phyloP scores from a whole-genome alignment of 2,888 invertebrate species.

The Yponomeuta plumbellus region DNA sequence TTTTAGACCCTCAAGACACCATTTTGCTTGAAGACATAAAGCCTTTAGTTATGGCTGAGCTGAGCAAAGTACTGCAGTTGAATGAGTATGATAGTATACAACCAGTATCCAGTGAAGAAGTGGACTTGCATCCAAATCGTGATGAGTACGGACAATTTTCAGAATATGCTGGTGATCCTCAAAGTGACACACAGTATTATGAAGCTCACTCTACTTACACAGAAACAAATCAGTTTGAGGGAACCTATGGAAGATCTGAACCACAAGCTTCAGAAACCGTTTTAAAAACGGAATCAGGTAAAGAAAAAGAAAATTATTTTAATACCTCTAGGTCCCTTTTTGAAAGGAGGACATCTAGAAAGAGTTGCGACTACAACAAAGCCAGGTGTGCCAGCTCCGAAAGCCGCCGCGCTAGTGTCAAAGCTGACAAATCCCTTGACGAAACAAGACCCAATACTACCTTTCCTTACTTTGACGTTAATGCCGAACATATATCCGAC shows the following conservation, averaged over 20 bases:
- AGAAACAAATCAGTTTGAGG: not conserved
- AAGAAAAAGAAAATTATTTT: not conserved
- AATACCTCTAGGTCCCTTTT: slow-evolving; percentile 33
- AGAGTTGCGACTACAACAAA: slow-evolving; percentile 29
- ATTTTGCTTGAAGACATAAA: slow-evolving; percentile 76
- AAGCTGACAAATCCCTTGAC: slow-evolving; percentile 27
- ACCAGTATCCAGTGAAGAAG: not conserved
- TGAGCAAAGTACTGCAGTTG: slow-evolving; percentile 73
- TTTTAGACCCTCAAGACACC: slow-evolving; percentile 76
- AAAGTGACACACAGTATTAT: slow-evolving; percentile 9
- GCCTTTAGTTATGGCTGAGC: slow-evolving; percentile 76
- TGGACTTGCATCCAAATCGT: not conserved
- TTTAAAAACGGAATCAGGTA: not conserved
- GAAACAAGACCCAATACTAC: slow-evolving; percentile 24
- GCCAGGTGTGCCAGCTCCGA: slow-evolving; percentile 30
- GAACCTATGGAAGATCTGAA: not conserved
- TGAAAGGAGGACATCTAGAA: slow-evolving; percentile 39
- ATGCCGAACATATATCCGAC: slow-evolving; percentile 49
- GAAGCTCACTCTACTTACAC: slow-evolving; percentile 9
- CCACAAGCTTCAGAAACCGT: not conserved
- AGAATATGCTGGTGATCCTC: not conserved
- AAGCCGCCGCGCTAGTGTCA: slow-evolving; percentile 22
- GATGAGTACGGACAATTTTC: not conserved
- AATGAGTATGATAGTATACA: slow-evolving; percentile 37
- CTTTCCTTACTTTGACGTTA: slow-evolving; percentile 48